Percentiles rank a stretch among this genome's conserved stretches.
phyloP scores from a whole-genome alignment of 2,797 vertebrate species.

The Lepilemur ruficaudatus region DNA sequence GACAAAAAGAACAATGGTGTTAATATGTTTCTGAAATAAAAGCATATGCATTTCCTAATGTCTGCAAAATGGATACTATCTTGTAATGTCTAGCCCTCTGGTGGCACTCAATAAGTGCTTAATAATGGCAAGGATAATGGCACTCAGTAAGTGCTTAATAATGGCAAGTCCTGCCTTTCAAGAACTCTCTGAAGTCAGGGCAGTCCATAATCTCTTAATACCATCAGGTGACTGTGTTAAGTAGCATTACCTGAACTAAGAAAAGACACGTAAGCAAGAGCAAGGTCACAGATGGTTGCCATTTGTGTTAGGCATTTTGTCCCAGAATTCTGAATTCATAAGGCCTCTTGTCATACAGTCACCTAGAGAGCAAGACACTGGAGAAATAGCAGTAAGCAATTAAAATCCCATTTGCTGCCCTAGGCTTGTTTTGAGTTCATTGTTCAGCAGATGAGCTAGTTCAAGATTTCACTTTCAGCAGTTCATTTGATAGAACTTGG shows the following conservation, averaged over 20 bases:
- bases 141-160: conserved; percentile 69
- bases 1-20: conserved; percentile 75
- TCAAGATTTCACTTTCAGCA: conserved; percentile 74
- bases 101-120: conserved; percentile 65
- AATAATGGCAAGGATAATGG: conserved; percentile 67
- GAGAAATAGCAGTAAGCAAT: conserved; percentile 80
- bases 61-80: conserved; percentile 62
- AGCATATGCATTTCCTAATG: conserved; percentile 62
- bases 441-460: conserved; percentile 79
- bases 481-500: conserved; percentile 73
- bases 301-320: conserved; percentile 52
- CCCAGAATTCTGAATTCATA: conserved; percentile 62
- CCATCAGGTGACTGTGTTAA: conserved; percentile 33
- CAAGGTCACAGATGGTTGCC: not conserved
- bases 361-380: conserved; percentile 68
- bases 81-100: conserved; percentile 27
- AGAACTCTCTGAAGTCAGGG: not conserved
- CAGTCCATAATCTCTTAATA: conserved; percentile 58
- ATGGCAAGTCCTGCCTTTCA: conserved; percentile 37
- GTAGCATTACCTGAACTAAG: conserved; percentile 58
- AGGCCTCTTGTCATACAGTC: conserved; percentile 66
- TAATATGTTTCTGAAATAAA: conserved; percentile 71
- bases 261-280: not conserved
- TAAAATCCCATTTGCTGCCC: conserved; percentile 79
- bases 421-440: conserved; percentile 77